Evolutionary conservation across 2,113 vertebrate genomes (phyloP).

Genomic region (Oreochromis spilurus): DNA sequence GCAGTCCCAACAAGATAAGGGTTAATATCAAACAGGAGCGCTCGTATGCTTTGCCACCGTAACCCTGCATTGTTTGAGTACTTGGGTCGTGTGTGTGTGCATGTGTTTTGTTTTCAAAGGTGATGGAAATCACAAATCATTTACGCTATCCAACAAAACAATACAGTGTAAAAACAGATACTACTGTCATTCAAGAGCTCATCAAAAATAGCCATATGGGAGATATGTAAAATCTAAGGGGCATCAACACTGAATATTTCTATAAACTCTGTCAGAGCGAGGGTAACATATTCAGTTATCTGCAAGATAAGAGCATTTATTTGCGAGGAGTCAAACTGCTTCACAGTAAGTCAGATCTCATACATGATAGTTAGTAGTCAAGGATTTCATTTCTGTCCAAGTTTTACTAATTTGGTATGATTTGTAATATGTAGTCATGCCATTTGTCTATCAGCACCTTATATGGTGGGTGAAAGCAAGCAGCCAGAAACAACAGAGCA

Average conservation of each 20-base stretch:
- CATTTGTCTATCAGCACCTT: not conserved
- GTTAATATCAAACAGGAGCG: slow-evolving; percentile 72
- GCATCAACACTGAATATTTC: slow-evolving; percentile 1
- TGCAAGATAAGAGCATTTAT: not conserved
- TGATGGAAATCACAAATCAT: slow-evolving; percentile 45
- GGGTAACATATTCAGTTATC: slow-evolving; percentile 26
- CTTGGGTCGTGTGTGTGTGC: slow-evolving; percentile 36
- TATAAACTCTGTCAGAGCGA: slow-evolving; percentile 10
- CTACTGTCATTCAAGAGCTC: slow-evolving; percentile 54
- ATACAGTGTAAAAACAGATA: slow-evolving; percentile 32
- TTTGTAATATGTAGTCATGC: not conserved
- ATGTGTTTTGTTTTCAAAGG: slow-evolving; percentile 36
- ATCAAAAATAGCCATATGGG: slow-evolving; percentile 33
- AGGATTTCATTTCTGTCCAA: not conserved
- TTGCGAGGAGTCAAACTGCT: slow-evolving; percentile 15
- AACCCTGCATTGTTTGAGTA: slow-evolving; percentile 61
- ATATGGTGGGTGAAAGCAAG: not conserved
- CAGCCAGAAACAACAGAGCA: not conserved
- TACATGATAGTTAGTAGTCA: not conserved
- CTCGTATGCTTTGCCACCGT: slow-evolving; percentile 55
- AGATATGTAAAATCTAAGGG: slow-evolving; percentile 24
- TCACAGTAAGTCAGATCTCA: not conserved
- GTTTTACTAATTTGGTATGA: not conserved
- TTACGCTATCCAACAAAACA: slow-evolving; percentile 36
- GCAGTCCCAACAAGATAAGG: slow-evolving; percentile 63